Percentiles rank a stretch among this genome's conserved stretches.
These are phyloP conservation scores for Empidonax traillii DNA, from an alignment of 2,113 vertebrate species.

Conservation along the genomic window DNA sequence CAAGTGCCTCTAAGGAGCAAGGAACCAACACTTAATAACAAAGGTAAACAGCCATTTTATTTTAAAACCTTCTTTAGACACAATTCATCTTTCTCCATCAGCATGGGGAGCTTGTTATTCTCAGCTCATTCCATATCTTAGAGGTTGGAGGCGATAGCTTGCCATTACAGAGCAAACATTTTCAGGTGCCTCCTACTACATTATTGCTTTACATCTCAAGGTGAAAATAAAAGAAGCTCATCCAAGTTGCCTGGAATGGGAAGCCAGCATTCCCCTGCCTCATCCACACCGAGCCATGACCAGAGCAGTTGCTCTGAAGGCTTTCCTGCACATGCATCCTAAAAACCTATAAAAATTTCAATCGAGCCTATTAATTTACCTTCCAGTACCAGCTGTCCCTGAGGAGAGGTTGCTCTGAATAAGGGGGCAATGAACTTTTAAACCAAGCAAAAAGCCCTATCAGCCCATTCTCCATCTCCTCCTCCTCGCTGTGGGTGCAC, in stretches of 20 bases:
- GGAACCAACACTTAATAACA: not conserved
- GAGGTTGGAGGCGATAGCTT: accelerated
- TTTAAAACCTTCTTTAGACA: not conserved
- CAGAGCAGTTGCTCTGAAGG: not conserved
- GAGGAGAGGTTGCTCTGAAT: not conserved
- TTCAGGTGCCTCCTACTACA: not conserved
- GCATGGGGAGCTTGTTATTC: not conserved
- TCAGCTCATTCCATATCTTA: not conserved
- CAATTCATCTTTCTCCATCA: not conserved
- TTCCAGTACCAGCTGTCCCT: not conserved
- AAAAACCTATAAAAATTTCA: not conserved
- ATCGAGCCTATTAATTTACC: not conserved
- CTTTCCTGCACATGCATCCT: not conserved
- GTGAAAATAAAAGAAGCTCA: not conserved
- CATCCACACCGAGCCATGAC: accelerated
- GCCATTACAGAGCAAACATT: not conserved
- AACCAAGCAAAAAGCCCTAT: not conserved
- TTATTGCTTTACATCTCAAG: not conserved
- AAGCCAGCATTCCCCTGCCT: not conserved
- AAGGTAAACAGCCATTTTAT: not conserved
- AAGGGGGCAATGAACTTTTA: not conserved
- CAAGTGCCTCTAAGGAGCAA: not conserved
- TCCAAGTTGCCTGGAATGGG: not conserved
- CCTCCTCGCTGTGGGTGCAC: accelerated
- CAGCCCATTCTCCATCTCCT: not conserved